These are phyloP conservation scores for Caenorhabditis uteleia DNA, from an alignment of 2,888 invertebrate species.

Conservation along the genomic window DNA sequence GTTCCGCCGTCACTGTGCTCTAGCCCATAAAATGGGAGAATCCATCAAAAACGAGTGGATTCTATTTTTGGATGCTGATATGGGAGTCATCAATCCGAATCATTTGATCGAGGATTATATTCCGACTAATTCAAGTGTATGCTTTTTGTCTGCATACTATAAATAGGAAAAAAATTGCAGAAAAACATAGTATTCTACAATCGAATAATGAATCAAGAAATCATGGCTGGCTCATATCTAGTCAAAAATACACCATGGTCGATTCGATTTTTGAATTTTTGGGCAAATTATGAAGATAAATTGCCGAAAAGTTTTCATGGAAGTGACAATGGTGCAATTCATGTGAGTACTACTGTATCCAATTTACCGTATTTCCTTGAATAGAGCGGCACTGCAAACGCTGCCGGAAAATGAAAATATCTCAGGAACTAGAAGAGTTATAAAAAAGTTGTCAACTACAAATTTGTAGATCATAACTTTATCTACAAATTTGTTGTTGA, in stretches of 20 bases:
- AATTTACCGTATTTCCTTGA: too few species aligned
- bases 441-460: background rate
- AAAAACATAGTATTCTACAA: slow-evolving; percentile 62
- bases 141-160: background rate
- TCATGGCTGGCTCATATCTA: slow-evolving; percentile 65
- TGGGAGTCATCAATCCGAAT: slow-evolving; percentile 50
- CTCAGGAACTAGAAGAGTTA: too few species aligned
- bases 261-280: slow-evolving; percentile 30
- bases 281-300: slow-evolving; percentile 41
- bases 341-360: slow-evolving; percentile 21
- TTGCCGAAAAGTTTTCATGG: slow-evolving; percentile 48
- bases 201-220: slow-evolving; percentile 64
- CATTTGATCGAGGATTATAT: slow-evolving; percentile 55
- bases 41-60: slow-evolving; percentile 30
- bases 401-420: too few species aligned
- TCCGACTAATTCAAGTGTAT: slow-evolving; percentile 4
- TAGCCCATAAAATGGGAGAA: slow-evolving; percentile 24
- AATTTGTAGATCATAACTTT: too few species aligned
- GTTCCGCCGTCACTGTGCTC: slow-evolving; percentile 48
- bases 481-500: too few species aligned
- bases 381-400: too few species aligned
- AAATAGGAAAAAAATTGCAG: slow-evolving; percentile 8
- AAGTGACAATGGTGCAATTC: slow-evolving; percentile 51
- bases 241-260: slow-evolving; percentile 35
- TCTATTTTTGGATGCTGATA: slow-evolving; percentile 48